Conservation (phyloP, 53 echinoderm and acorn worm genomes). For the Mesocentrotus franciscanus region DNA sequence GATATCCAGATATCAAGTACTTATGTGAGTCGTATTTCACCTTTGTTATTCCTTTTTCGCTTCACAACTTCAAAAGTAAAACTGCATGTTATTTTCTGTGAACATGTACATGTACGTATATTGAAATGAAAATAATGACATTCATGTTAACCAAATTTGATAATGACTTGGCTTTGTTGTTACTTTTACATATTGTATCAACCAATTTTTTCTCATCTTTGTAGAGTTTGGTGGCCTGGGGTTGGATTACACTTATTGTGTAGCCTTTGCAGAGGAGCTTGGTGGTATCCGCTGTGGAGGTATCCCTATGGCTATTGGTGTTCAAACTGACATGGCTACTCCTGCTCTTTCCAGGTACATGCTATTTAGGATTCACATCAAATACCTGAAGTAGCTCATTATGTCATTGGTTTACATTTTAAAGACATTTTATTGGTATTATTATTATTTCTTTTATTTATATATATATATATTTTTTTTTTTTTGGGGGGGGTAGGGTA, state of each 20-base stretch:
- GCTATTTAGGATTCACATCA: too few species aligned
- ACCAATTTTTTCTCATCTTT: neutral
- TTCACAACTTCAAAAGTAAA: too few species aligned
- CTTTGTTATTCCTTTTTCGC: too few species aligned
- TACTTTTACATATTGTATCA: neutral
- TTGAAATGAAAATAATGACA: neutral
- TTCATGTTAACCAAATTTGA: too few species aligned
- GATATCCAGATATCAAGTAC: too few species aligned
- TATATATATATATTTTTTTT: neutral
- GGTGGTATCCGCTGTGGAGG: constrained; percentile 88
- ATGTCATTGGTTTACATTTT: too few species aligned
- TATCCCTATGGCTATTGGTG: constrained; percentile 97
- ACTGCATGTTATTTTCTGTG: neutral
- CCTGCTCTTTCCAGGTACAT: constrained; percentile 93
- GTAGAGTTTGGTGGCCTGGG: constrained; percentile 97
- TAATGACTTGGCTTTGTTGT: neutral
- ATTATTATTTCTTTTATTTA: neutral
- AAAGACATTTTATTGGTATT: neutral
- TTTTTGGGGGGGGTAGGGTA: neutral
- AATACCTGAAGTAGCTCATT: too few species aligned
- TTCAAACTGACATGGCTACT: constrained; percentile 97
- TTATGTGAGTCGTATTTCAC: too few species aligned
- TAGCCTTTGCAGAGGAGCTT: constrained; percentile 92
- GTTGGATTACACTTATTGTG: constrained; percentile 85
- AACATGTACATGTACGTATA: too few species aligned